Evolutionary conservation across 2,888 invertebrate genomes (phyloP).

Genomic region (Heliconius sara): DNA sequence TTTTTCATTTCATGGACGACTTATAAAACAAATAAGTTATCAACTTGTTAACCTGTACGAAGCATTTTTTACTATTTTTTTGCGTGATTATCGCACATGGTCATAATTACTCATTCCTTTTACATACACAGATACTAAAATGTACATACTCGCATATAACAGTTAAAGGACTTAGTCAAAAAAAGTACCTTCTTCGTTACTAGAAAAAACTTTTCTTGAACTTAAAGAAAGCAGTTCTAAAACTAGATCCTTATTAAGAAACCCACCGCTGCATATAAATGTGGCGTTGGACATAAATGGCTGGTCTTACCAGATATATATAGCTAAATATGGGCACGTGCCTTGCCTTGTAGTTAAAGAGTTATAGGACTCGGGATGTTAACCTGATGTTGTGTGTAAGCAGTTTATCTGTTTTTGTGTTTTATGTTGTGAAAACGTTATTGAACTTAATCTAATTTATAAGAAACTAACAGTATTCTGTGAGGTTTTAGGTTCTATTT

Average conservation of each 20-base stretch:
- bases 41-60: not conserved
- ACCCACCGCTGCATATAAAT: slow-evolving; percentile 3
- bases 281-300: slow-evolving; percentile 1
- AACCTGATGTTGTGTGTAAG: not conserved
- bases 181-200: not conserved
- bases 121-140: slow-evolving; percentile 1
- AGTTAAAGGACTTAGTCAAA: slow-evolving; percentile 10
- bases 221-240: slow-evolving; percentile 20
- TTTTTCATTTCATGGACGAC: no score
- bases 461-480: no score
- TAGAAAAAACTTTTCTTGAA: slow-evolving; percentile 8
- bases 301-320: slow-evolving; percentile 4
- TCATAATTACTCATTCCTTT: not conserved
- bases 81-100: not conserved
- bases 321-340: slow-evolving; percentile 18
- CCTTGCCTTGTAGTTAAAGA: slow-evolving; percentile 10
- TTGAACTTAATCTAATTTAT: not conserved
- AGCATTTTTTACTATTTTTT: not conserved
- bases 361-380: not conserved
- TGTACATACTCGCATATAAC: not conserved
- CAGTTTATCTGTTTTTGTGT: not conserved
- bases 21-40: not conserved
- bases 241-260: slow-evolving; percentile 14
- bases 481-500: no score
- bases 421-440: not conserved